Percentiles rank a stretch among this genome's conserved stretches.
phyloP scores from a whole-genome alignment of 2,888 invertebrate genomes.

The Trichacis sp. region DNA sequence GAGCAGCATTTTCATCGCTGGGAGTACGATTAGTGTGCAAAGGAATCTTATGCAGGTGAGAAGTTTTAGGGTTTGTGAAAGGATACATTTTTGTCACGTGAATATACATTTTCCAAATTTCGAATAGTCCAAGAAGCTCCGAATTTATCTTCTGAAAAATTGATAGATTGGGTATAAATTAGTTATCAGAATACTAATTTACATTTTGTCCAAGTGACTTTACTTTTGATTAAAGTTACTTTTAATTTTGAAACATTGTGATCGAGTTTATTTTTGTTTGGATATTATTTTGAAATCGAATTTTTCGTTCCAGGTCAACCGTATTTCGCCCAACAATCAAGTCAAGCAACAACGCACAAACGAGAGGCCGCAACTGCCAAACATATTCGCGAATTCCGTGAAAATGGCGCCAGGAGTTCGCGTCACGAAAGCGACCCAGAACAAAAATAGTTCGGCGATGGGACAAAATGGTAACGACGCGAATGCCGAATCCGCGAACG shows the following conservation, averaged over 20 bases:
- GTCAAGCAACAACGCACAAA: conserved; percentile 52
- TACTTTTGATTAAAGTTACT: no score
- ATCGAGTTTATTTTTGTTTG: no score
- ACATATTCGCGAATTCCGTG: conserved; percentile 59
- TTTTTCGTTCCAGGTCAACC: conserved; percentile 55
- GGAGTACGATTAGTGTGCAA: conserved; percentile 52
- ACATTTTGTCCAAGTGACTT: no score
- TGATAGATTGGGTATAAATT: no score
- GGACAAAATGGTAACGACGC: conserved; percentile 68
- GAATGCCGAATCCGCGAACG: conserved; percentile 63
- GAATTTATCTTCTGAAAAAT: no score
- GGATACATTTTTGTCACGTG: no score
- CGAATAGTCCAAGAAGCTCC: no score
- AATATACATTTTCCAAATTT: no score
- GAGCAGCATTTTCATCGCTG: conserved; percentile 57
- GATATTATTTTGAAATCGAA: no score
- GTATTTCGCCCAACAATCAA: conserved; percentile 60
- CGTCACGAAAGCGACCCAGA: conserved; percentile 48
- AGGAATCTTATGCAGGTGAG: conserved; percentile 59
- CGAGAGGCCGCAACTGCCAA: conserved; percentile 59
- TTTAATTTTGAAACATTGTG: no score
- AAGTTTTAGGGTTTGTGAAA: no score
- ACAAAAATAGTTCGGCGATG: conserved; percentile 56
- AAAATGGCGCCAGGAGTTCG: conserved; percentile 49
- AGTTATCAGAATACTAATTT: no score